phyloP scores from a whole-genome alignment of 2,888 invertebrate species.

The Watsonalla cultraria region DNA sequence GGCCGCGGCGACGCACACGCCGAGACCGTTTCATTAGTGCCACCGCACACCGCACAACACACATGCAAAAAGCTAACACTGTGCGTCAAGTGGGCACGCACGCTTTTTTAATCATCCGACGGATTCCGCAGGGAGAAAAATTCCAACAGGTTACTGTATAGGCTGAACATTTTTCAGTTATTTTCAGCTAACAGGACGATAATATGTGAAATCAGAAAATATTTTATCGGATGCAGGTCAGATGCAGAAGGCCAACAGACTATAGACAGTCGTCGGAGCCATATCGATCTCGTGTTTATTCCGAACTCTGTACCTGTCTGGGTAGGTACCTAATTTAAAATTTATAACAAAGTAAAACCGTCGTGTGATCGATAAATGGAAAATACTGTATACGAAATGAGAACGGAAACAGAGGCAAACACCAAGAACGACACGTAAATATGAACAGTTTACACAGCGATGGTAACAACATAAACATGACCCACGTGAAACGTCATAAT shows the following conservation, averaged over 20 bases:
- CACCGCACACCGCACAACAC: slow-evolving; percentile 55
- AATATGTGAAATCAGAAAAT: background rate
- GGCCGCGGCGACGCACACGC: slow-evolving; percentile 65
- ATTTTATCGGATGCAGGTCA: slow-evolving; percentile 22
- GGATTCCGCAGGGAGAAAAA: slow-evolving; percentile 20
- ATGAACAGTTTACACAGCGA: slow-evolving; percentile 17
- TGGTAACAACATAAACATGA: slow-evolving; percentile 27
- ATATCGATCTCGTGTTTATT: slow-evolving; percentile 67
- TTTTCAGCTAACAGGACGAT: background rate
- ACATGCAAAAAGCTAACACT: slow-evolving; percentile 67
- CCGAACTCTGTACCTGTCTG: slow-evolving; percentile 43
- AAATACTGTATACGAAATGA: slow-evolving; percentile 13
- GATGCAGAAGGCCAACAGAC: slow-evolving; percentile 24
- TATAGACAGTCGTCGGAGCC: slow-evolving; percentile 30
- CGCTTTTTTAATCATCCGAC: slow-evolving; percentile 53
- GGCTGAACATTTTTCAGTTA: background rate
- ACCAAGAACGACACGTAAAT: slow-evolving; percentile 2
- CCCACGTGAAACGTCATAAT: slow-evolving; percentile 53
- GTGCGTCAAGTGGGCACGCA: slow-evolving; percentile 70
- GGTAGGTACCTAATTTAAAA: slow-evolving; percentile 58
- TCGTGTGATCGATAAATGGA: slow-evolving; percentile 31
- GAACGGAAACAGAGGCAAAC: background rate
- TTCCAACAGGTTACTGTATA: slow-evolving; percentile 18
- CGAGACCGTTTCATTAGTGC: slow-evolving; percentile 66
- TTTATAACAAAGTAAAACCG: slow-evolving; percentile 50